phyloP scores from a whole-genome alignment of 2,113 vertebrate genomes.

The Pseudonaja textilis region DNA sequence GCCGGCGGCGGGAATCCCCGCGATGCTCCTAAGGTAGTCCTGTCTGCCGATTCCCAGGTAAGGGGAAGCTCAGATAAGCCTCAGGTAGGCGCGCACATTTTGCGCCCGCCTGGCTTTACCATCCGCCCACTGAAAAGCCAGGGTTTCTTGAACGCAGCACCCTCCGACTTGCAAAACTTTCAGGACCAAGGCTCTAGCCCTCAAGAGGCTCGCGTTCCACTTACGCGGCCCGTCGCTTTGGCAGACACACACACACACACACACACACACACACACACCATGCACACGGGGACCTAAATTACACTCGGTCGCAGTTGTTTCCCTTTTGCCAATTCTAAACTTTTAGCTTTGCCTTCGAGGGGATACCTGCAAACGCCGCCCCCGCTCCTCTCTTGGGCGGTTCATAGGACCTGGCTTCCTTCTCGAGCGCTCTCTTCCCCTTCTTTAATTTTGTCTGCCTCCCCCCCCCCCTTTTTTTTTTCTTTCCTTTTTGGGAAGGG shows the following conservation, averaged over 20 bases:
- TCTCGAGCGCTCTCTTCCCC: no score
- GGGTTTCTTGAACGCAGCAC: not conserved
- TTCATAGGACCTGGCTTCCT: not conserved
- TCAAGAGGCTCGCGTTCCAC: not conserved
- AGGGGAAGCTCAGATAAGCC: not conserved
- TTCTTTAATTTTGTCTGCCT: not conserved
- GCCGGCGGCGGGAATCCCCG: not conserved
- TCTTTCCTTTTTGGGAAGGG: not conserved
- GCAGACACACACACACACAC: no score
- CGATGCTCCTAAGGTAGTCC: not conserved
- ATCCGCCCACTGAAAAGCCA: not conserved
- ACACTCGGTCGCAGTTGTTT: not conserved
- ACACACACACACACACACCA: no score
- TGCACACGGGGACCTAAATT: not conserved
- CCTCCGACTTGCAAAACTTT: not conserved
- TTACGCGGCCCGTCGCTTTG: not conserved
- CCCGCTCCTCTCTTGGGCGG: not conserved
- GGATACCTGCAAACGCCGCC: not conserved
- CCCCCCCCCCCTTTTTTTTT: no score
- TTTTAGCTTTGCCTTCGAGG: not conserved
- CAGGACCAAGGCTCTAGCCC: not conserved
- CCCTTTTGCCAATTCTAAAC: not conserved
- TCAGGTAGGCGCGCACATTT: not conserved
- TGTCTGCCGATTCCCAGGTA: not conserved
- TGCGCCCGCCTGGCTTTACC: not conserved